Base-by-base conservation (phyloP, 2,113 vertebrate genomes). In the Sinocyclocheilus rhinocerous region DNA sequence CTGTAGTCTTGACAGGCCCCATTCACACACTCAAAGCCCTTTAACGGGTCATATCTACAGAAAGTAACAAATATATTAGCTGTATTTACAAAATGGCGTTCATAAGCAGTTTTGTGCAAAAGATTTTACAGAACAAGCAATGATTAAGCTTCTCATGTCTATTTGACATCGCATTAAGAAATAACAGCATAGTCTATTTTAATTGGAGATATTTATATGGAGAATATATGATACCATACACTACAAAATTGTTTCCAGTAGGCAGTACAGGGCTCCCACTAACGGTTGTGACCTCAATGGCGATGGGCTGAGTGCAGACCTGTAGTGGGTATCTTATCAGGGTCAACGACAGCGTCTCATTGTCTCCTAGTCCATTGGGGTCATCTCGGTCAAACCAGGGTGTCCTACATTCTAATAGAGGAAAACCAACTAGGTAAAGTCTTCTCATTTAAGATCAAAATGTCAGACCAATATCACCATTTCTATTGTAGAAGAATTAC, bases 381-480 rank as follows among this genome's bases (percentile, higher is more conserved):
- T 55, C 15, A 55, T 94, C 92, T 52, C 87, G 1, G 67, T 93
- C 29, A 63, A 93, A 91, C 93, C 92, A 80, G 91, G 1, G 42
- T 2, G 90, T 93, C 86, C 90, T 90, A 87, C 93, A 92, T 3
- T 80, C 92, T 93, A 85, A 13, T 42, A 67, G 52, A 83, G 3
- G 57, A 5, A 9, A 42, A 83, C 2, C n/a, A 73, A 6, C n/a
- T 55, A 29, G 48, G 3, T 50, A 4, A 50, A 50, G 11, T 50
- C 48, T 50, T 55, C 15, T 55, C 15, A 55, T 16, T 16, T 18
- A 55, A 55, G 15, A 6, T 55, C 50, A 6, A 55, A 55, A 55
- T 16, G 4, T 55, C 15, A 55, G 50, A 55, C 1, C 13, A 55
- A 16, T 16, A 16, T 55, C 50, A 52, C 50, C 5, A 16, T 55